A percentile compares a stretch with the other conserved stretches of the same genome.
Conservation (phyloP, 1,140 invertebrate genomes). For the Ridgeia piscesae region DNA sequence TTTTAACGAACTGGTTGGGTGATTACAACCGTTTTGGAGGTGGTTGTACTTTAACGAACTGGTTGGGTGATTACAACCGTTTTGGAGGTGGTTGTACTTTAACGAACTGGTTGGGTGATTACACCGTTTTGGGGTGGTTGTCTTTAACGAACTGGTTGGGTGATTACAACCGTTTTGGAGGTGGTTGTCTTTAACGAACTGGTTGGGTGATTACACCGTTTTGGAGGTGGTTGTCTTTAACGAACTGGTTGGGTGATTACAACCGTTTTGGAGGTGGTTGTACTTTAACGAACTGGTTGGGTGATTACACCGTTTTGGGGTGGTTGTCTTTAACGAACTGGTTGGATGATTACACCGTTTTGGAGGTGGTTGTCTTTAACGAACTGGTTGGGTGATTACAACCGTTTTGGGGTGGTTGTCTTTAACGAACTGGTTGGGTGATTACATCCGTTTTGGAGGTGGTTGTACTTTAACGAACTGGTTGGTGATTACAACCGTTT, state of each 20-base stretch:
- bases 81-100: neutral
- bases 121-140: neutral
- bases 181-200: neutral
- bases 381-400: neutral
- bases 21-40: neutral
- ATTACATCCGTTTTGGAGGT: neutral
- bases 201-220: neutral
- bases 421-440: neutral
- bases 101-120: neutral
- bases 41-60: neutral
- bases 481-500: neutral
- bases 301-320: neutral
- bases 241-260: neutral
- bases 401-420: neutral
- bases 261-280: neutral
- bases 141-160: neutral
- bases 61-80: neutral
- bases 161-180: neutral
- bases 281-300: neutral
- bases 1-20: neutral
- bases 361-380: neutral
- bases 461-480: neutral
- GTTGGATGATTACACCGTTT: neutral
- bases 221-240: neutral
- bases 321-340: neutral